Percentiles rank a stretch among this genome's conserved stretches.
phyloP scores from a whole-genome alignment of 2,113 vertebrate species.

The Nesogale talazaci region DNA sequence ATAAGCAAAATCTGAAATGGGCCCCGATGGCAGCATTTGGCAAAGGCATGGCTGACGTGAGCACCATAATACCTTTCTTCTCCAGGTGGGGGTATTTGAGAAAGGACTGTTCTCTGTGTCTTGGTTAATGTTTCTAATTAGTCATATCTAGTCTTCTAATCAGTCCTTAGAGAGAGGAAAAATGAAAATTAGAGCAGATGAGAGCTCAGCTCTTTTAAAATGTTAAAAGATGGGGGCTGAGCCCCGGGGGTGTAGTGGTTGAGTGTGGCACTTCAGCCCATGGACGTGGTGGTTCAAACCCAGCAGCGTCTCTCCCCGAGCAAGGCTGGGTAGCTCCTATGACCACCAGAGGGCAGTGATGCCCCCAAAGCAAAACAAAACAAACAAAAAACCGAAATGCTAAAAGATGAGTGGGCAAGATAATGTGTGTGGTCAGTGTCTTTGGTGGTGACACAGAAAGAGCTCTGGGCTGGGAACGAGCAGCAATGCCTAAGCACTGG shows the following conservation, averaged over 20 bases:
- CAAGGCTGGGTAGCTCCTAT: too few relatives aligned
- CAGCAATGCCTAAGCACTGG: neutral
- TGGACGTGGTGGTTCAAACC: too few relatives aligned
- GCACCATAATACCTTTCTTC: neutral
- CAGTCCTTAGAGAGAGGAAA: neutral
- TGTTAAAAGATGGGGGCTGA: neutral
- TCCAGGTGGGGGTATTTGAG: constrained; percentile 31
- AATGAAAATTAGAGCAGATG: neutral
- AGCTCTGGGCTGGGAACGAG: neutral
- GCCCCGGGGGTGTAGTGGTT: too few relatives aligned
- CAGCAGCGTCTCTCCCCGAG: too few relatives aligned
- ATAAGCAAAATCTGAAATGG: neutral
- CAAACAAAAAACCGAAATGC: too few relatives aligned
- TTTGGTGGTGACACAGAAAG: neutral
- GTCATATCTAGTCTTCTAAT: constrained; percentile 2
- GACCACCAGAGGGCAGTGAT: too few relatives aligned
- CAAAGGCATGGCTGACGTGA: neutral
- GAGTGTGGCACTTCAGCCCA: too few relatives aligned
- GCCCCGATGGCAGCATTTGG: neutral
- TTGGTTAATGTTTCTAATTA: constrained; percentile 42
- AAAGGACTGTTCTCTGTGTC: neutral
- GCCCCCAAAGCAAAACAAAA: too few relatives aligned
- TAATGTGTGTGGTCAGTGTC: neutral
- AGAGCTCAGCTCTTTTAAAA: constrained; percentile 13
- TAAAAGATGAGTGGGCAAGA: neutral